A percentile compares a stretch with the other conserved stretches of the same genome.
Evolutionary conservation across 2,888 invertebrate genomes (phyloP).

Genomic region (Calephelis perditalis): DNA sequence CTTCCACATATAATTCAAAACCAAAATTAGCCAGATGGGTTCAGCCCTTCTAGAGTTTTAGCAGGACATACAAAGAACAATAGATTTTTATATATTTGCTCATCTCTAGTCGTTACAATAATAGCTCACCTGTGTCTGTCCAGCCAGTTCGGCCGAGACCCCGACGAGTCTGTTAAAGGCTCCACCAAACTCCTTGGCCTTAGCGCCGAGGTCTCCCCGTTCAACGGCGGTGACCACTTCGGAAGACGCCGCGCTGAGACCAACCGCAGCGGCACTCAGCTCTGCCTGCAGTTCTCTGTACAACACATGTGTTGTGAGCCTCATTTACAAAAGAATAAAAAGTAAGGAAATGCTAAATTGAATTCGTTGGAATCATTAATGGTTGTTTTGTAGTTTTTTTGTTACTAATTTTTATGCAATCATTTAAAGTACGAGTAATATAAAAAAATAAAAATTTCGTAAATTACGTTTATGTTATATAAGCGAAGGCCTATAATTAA

Average conservation of each 20-base stretch:
- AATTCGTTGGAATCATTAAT: neutral
- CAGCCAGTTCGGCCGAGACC: conserved; percentile 91
- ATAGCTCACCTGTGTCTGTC: conserved; percentile 80
- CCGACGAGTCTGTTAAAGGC: conserved; percentile 88
- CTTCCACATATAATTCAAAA: no score
- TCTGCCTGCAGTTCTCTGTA: conserved; percentile 89
- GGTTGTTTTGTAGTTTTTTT: no score
- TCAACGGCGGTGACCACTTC: conserved; percentile 89
- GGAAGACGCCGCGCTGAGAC: conserved; percentile 87
- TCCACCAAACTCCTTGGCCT: conserved; percentile 86
- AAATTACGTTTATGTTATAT: no score
- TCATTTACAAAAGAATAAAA: neutral
- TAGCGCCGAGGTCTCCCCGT: conserved; percentile 83
- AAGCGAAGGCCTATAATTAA: no score
- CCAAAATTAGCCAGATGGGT: no score
- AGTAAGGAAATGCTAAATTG: neutral
- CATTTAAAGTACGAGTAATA: no score
- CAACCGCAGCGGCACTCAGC: conserved; percentile 89
- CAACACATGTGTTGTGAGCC: neutral
- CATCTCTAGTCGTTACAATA: no score
- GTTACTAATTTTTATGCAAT: no score
- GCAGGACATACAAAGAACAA: no score
- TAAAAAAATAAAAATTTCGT: no score
- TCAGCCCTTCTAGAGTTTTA: no score
- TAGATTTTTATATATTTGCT: no score